Base-by-base conservation (phyloP, 2,113 vertebrate species). In the Emydocephalus ijimae region DNA sequence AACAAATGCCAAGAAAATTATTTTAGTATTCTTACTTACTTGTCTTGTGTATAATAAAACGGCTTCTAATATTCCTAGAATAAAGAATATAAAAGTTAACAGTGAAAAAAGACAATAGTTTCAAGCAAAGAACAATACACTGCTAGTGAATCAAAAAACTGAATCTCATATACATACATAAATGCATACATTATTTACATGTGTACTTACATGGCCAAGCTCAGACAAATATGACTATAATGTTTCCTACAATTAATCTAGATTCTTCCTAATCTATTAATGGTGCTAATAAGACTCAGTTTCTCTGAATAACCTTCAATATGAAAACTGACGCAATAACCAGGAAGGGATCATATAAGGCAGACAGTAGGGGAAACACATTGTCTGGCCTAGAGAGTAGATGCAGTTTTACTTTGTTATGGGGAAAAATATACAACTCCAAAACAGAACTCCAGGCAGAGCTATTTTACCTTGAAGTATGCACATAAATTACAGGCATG, bases 21-120 rank as follows among this genome's bases (percentile, higher is more conserved):
- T 18, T 81, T 88, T 29, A 64, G 3, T 50, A 94, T 90, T 29
- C 34, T 94, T 29, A 97, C 34, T 94, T 29, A 97, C 98, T 97
- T 92, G 87, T 91, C 94, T 90, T 96, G 55, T 50, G 96, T 95
- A 93, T 96, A 3, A 94, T 59, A 89, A 85, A 55, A 24, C 96
- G 96, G 24, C 97, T 95, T 95, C 95, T 94, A n/a, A 34, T 24
- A 92, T 93, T 96, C 94, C 97, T 98, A 93, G 93, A 97, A 96
- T 96, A 89, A 56, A 93, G 95, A 89, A 96, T 64, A 96, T 56
- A 93, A 92, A 2, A 24, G 64, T 94, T 91, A 95, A 10, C 2
- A 29, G 18, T 91, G 21, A 74, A 87, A 91, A 59, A 81, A 81
- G 34, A 43, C 34, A 21, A 39, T 81, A 81, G 18, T 81, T 81